Conservation (phyloP, 2,888 invertebrate genomes). For the Platycheirus albimanus region DNA sequence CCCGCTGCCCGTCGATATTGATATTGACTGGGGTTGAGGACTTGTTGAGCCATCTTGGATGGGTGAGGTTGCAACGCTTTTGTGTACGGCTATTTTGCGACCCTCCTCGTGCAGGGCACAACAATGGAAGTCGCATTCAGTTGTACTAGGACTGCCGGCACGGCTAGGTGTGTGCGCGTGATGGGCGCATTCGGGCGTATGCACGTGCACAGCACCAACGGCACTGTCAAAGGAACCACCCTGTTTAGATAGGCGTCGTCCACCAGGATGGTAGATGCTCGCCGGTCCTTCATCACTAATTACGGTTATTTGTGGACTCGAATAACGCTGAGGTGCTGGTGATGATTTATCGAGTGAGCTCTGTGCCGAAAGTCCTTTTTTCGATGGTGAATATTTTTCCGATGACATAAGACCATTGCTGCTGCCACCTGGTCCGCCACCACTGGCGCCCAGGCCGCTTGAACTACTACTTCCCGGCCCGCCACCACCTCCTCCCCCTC, state of each 20-base stretch:
- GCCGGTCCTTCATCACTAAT: conserved; percentile 95
- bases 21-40: conserved; percentile 85
- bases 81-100: conserved; percentile 94
- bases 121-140: conserved; percentile 97
- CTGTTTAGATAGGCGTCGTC: conserved; percentile 85
- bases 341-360: conserved; percentile 87
- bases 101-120: conserved; percentile 97
- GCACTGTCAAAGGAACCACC: conserved; percentile 88
- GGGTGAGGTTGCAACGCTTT: conserved; percentile 95
- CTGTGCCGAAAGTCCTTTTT: conserved; percentile 84
- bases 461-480: conserved; percentile 78
- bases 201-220: conserved; percentile 88
- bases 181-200: conserved; percentile 91
- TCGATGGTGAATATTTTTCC: conserved; percentile 83
- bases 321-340: conserved; percentile 83
- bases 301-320: conserved; percentile 95
- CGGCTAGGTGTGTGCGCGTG: conserved; percentile 88
- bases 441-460: conserved; percentile 71
- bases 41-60: conserved; percentile 91
- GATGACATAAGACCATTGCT: conserved; percentile 80
- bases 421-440: conserved; percentile 79
- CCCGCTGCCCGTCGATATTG: conserved; percentile 79
- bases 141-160: conserved; percentile 86
- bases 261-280: conserved; percentile 82
- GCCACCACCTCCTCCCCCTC: conserved; percentile 82